Percentiles rank a stretch among this genome's conserved stretches.
These are phyloP conservation scores for Cantharis nigra DNA, from an alignment of 2,888 invertebrate species.

Conservation along the genomic window DNA sequence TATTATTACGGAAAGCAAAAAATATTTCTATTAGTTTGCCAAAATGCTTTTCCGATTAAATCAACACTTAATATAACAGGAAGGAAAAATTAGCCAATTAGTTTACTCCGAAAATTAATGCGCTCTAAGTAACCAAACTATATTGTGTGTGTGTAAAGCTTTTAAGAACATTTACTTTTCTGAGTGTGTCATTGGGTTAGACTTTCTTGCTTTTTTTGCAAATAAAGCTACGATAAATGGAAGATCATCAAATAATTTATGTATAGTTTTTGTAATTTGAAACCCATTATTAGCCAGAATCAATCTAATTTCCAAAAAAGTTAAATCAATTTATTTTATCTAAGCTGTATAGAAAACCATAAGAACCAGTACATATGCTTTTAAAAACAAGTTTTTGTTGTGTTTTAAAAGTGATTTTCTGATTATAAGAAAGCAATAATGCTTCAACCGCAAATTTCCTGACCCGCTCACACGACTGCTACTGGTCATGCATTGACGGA, in stretches of 20 bases:
- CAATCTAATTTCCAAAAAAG: background rate
- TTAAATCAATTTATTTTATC: background rate
- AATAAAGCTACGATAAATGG: background rate
- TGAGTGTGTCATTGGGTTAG: background rate
- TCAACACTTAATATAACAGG: background rate
- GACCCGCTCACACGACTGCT: constrained; percentile 34
- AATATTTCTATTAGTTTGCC: background rate
- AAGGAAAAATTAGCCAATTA: background rate
- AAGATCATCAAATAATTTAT: background rate
- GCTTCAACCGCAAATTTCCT: constrained; percentile 39
- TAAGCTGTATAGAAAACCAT: background rate
- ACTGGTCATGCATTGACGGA: constrained; percentile 39
- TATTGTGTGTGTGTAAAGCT: background rate
- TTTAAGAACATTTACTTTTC: background rate
- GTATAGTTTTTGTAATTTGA: background rate
- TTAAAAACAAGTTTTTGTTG: background rate
- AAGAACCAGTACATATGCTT: background rate
- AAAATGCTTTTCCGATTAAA: background rate
- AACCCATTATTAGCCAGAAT: background rate
- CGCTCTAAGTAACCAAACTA: background rate
- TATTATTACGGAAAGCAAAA: background rate
- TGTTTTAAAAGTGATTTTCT: constrained; percentile 18
- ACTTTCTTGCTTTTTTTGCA: background rate
- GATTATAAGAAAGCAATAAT: constrained; percentile 35
- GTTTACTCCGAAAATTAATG: background rate